Base-by-base conservation (phyloP, 1,140 invertebrate species). In the Lepidurus apus region DNA sequence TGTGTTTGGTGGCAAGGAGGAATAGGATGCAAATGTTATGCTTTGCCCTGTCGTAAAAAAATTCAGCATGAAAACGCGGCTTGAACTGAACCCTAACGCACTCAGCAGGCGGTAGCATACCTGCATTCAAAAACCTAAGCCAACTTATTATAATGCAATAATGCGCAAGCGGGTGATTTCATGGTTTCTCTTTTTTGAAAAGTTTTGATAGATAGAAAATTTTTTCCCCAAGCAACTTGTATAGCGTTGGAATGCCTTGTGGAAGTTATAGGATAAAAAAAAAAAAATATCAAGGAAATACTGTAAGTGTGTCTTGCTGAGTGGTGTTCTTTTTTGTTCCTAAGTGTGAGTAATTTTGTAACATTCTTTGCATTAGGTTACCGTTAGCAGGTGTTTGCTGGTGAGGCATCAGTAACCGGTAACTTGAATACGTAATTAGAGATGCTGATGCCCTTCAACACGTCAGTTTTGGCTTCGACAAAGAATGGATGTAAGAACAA, bases 131-230 rank as follows among this genome's bases (percentile, higher is more conserved):
- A 65, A 65, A 65, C 53, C 53, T 65, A 21, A 17, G 53, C 53
- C 53, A 65, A 65, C 9, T 65, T 65, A 65, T 65, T 65, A 65
- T 65, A 65, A 65, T 65, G 53, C 8, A n/a, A 65, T 65, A 65
- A 65, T 65, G 53, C 53, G 53, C 53, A 65, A 65, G 53, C 53
- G 53, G 53, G 53, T 65, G 53, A 65, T 65, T 65, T 65, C 53
- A 65, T 65, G 53, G 53, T 65, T 65, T 17, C 13, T 17, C 13
- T 65, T 65, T 65, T 65, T 17, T 65, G 10, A 65, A 65, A 21
- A n/a, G 21, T n/a, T 65, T 47, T 21, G 17, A 13, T 17, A 65
- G 1, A 9, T n/a, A 65, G 53, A 65, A 65, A 17, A 21, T 21
- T 7, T 21, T 65, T 21, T 65, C 53, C 21, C 3, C 34, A 34